A percentile compares a stretch with the other conserved stretches of the same genome.
Conservation (phyloP, 2,113 vertebrate genomes). For the Tenrec ecaudatus region DNA sequence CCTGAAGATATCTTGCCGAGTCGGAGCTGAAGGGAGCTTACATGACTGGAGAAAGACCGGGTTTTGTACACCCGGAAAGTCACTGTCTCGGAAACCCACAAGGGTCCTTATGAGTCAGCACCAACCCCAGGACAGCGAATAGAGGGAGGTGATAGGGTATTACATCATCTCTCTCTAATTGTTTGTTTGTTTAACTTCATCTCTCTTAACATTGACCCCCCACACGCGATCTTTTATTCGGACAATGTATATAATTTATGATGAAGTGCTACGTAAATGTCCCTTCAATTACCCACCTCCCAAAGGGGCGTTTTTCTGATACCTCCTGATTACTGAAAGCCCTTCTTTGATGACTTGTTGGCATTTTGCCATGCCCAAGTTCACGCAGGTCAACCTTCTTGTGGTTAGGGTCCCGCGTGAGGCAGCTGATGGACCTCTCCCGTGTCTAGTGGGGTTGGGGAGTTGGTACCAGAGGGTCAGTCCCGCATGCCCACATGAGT, state of each 20-base stretch:
- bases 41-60: no score
- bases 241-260: not conserved
- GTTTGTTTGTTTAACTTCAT: no score
- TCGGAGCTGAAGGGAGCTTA: not conserved
- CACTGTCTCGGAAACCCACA: no score
- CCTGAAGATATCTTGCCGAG: not conserved
- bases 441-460: rapidly evolving
- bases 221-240: not conserved
- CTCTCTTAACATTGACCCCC: no score
- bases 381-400: not conserved
- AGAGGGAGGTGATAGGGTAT: no score
- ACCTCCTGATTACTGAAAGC: not conserved
- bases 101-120: no score
- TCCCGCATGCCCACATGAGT: not conserved
- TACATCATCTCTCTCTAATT: no score
- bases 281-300: not conserved
- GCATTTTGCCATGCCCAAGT: not conserved
- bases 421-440: not conserved
- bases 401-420: not conserved
- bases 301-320: not conserved
- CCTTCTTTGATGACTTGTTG: not conserved
- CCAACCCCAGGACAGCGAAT: no score
- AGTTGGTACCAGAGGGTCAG: not conserved
- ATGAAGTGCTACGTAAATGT: not conserved
- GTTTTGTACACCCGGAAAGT: no score